These are phyloP conservation scores for Arvicola amphibius DNA, from an alignment of 2,797 vertebrate genomes.

Conservation along the genomic window DNA sequence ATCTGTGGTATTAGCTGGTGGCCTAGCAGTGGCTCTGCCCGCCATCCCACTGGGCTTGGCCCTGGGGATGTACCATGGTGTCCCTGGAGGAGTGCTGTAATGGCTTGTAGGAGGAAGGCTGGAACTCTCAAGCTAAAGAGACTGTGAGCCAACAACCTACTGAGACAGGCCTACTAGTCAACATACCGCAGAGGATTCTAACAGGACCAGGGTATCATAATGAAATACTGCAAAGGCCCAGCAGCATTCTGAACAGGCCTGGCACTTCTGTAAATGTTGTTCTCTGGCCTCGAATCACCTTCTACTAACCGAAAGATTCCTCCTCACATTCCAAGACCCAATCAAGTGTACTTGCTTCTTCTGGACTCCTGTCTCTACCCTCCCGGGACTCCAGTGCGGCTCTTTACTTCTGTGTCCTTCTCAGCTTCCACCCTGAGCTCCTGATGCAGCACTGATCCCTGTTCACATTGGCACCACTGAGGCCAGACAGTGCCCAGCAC, in stretches of 20 bases:
- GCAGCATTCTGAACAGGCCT: fast-evolving
- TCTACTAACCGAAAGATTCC: neutral
- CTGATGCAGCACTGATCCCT: neutral
- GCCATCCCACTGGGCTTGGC: neutral
- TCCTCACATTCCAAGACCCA: neutral
- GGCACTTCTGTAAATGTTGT: neutral
- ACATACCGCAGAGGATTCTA: neutral
- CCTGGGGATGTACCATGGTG: fast-evolving
- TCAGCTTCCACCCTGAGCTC: fast-evolving
- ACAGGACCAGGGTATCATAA: neutral
- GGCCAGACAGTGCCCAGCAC: neutral
- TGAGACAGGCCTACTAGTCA: neutral
- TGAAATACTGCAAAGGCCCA: neutral
- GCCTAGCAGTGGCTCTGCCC: neutral
- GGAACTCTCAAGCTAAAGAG: neutral
- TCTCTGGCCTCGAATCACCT: neutral
- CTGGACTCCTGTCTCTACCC: neutral
- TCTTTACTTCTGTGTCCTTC: neutral
- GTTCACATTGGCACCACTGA: fast-evolving
- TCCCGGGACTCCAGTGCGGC: neutral
- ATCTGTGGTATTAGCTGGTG: neutral
- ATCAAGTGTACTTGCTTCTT: neutral
- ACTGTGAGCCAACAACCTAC: neutral
- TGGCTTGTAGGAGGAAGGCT: neutral
- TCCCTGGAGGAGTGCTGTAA: neutral